These are phyloP conservation scores for Nyctibius bracteatus DNA, from an alignment of 2,113 vertebrate genomes.

Conservation along the genomic window DNA sequence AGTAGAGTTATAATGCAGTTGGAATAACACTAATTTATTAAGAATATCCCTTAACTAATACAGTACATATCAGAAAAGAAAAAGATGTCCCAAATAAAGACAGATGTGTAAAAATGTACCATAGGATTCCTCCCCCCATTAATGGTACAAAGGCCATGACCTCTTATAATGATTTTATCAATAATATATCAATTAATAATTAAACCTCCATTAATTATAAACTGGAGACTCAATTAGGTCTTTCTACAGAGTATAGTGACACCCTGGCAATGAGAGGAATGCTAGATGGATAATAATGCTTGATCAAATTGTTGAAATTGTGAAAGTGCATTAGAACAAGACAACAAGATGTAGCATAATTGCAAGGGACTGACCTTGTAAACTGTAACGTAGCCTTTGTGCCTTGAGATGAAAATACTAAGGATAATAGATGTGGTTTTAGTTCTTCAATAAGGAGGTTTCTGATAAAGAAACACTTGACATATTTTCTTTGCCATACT, in stretches of 20 bases:
- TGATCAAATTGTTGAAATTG: neutral
- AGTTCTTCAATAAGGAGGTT: neutral
- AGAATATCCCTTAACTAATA: neutral
- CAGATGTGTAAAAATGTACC: neutral
- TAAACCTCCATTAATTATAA: neutral
- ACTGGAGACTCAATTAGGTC: neutral
- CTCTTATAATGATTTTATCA: neutral
- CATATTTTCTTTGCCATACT: neutral
- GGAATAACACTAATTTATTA: neutral
- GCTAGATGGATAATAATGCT: neutral
- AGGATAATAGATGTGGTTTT: neutral
- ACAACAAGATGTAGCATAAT: neutral
- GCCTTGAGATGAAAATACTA: neutral
- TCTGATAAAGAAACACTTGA: neutral
- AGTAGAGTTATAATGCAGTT: neutral
- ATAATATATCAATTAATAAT: conserved; percentile 7
- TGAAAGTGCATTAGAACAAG: neutral
- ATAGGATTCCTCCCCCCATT: neutral
- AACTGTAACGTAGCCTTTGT: neutral
- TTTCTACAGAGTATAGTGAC: neutral
- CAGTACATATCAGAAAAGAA: neutral
- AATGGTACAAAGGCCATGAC: neutral
- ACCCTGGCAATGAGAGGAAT: neutral
- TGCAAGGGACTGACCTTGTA: neutral
- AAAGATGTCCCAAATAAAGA: neutral